Conservation (phyloP, 2,113 vertebrate species). For the Oryctolagus cuniculus region DNA sequence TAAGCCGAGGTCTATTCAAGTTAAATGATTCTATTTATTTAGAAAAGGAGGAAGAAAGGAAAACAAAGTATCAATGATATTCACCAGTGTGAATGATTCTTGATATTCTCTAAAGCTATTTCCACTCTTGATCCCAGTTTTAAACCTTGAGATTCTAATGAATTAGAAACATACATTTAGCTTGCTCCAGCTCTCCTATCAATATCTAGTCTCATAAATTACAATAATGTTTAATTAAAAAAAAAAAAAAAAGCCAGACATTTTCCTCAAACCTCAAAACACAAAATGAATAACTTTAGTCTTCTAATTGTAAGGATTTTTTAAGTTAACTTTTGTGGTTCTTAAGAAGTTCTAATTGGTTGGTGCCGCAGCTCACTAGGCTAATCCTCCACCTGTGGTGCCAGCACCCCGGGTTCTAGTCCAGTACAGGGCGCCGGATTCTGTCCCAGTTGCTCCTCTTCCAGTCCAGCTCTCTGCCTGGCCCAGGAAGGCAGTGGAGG, state of each 20-base stretch:
- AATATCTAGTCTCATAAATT: slow-evolving; percentile 5
- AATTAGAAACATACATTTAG: neutral
- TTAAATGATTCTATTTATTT: neutral
- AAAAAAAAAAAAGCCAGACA: neutral
- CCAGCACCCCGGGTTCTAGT: no score
- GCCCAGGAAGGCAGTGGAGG: no score
- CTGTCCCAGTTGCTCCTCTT: no score
- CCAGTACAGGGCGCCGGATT: no score
- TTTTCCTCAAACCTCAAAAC: neutral
- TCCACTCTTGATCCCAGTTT: neutral
- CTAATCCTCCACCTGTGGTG: no score
- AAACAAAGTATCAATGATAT: neutral
- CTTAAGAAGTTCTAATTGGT: neutral
- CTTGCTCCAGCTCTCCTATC: neutral
- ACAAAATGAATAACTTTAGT: neutral
- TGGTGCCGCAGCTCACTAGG: no score
- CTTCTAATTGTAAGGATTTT: neutral
- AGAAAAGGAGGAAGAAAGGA: neutral
- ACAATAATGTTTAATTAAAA: neutral
- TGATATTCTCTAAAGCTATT: neutral
- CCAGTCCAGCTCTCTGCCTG: no score
- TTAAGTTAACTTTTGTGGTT: slow-evolving; percentile 33
- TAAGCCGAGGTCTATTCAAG: neutral
- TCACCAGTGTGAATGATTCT: neutral
- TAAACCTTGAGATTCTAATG: neutral